Conservation (phyloP, 64 coral and sea anemone species). For the Pocillopora verrucosa region DNA sequence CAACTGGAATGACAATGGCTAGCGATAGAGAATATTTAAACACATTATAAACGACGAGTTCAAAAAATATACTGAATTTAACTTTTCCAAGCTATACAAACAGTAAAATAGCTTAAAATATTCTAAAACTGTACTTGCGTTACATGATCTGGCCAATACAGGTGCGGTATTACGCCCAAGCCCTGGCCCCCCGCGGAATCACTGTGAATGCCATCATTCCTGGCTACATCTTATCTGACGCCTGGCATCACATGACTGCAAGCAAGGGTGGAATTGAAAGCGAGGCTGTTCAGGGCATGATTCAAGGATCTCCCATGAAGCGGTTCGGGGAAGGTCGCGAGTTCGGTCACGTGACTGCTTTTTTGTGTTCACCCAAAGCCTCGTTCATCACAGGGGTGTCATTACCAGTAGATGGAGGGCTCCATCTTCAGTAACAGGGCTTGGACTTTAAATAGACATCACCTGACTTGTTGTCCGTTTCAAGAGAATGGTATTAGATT, state of each 20-base stretch:
- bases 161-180: slow-evolving; percentile 87
- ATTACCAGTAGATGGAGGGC: slow-evolving; percentile 71
- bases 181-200: slow-evolving; percentile 69
- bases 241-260: slow-evolving; percentile 69
- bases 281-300: slow-evolving; percentile 60
- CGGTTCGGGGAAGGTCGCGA: slow-evolving; percentile 79
- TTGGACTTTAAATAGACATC: background rate
- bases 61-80: too few relatives aligned
- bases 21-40: too few relatives aligned
- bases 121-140: too few relatives aligned
- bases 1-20: too few relatives aligned
- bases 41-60: too few relatives aligned
- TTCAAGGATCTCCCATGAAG: slow-evolving; percentile 73
- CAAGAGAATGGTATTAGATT: too few relatives aligned
- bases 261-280: slow-evolving; percentile 57
- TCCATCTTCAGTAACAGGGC: slow-evolving; percentile 55
- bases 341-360: slow-evolving; percentile 67
- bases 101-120: too few relatives aligned
- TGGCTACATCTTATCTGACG: slow-evolving; percentile 83
- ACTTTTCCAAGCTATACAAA: too few relatives aligned
- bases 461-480: too few relatives aligned
- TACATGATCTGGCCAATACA: background rate
- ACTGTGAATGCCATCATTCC: slow-evolving; percentile 88
- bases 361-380: slow-evolving; percentile 69
- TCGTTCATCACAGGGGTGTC: slow-evolving; percentile 73